Percentiles rank a stretch among this genome's conserved stretches.
These are phyloP conservation scores for Cryptocephalus moraei DNA, from an alignment of 2,888 invertebrate genomes.

Conservation along the genomic window DNA sequence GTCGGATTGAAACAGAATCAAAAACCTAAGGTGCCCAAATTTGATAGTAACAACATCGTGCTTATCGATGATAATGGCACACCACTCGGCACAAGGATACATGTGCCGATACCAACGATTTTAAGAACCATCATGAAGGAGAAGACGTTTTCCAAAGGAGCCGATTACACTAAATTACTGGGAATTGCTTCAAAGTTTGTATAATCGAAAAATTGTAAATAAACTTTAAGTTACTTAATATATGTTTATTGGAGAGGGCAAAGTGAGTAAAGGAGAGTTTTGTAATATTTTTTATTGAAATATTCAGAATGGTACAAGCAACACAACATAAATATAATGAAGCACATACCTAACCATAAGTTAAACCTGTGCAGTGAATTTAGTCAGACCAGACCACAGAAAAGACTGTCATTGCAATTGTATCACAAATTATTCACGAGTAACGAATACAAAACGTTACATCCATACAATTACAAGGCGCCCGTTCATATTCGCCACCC, in stretches of 20 bases:
- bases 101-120: conserved; percentile 88
- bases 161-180: conserved; percentile 86
- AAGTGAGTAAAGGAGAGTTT: background rate
- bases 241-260: background rate
- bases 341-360: conserved; percentile 31
- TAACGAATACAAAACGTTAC: background rate
- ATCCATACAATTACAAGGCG: no score
- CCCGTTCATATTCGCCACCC: no score
- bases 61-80: conserved; percentile 90
- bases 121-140: conserved; percentile 75
- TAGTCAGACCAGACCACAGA: conserved; percentile 21
- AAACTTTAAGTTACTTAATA: background rate
- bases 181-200: conserved; percentile 85
- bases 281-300: conserved; percentile 31
- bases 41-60: conserved; percentile 93
- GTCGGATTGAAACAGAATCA: conserved; percentile 83
- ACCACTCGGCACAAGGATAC: conserved; percentile 90
- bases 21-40: conserved; percentile 71
- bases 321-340: conserved; percentile 35
- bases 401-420: conserved; percentile 18
- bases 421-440: conserved; percentile 11
- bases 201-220: conserved; percentile 29
- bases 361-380: conserved; percentile 28
- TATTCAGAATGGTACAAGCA: conserved; percentile 38
- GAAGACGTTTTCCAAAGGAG: conserved; percentile 69